Base-by-base conservation (phyloP, 2,797 vertebrate species). In the Rhyacichthys aspro region DNA sequence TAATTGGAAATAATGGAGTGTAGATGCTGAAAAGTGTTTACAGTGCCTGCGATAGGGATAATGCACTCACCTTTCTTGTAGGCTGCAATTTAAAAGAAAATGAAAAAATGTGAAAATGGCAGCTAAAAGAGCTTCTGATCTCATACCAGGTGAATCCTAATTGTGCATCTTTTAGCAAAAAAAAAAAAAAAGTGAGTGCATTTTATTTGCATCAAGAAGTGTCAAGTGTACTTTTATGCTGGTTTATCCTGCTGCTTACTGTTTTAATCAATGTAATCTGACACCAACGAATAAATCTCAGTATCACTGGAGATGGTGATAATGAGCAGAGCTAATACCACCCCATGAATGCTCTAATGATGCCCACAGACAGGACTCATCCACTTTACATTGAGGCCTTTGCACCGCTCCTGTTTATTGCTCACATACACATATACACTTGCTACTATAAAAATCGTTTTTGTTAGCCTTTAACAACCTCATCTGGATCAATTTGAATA, bases 401-500 rank as follows among this genome's bases (percentile, higher is more conserved):
- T 3, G 33, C 53, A 36, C 28, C n/a, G n/a, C n/a, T n/a, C 3
- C 7, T 23, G 2, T 23, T 23, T 23, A 23, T 23, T 23, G 19
- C 19, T 2, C 23, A 28, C 23, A 28, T 5, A 28, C 23, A 28
- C 4, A 28, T 28, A 6, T 6, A 28, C 23, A 28, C 23, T 23
- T 3, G 4, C 23, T 23, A 23, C 19, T 23, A 23, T 23, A 23
- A 23, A 23, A 23, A 5, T 2, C n/a, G n/a, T n/a, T n/a, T n/a
- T 16, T 43, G 1, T 52, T 8, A 9, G 56, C 48, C 67, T 75
- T 63, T 78, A 39, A 33, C 52, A 70, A 36, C 19, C 11, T 0
- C 15, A 23, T 55, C 34, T 1, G 32, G 47, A 69, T 72, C 14
- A 2, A 74, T 65, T 41, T 55, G 37, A 63, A 82, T 75, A 54